These are phyloP conservation scores for Trematomus loennbergii DNA, from an alignment of 2,113 vertebrate species.

Conservation along the genomic window DNA sequence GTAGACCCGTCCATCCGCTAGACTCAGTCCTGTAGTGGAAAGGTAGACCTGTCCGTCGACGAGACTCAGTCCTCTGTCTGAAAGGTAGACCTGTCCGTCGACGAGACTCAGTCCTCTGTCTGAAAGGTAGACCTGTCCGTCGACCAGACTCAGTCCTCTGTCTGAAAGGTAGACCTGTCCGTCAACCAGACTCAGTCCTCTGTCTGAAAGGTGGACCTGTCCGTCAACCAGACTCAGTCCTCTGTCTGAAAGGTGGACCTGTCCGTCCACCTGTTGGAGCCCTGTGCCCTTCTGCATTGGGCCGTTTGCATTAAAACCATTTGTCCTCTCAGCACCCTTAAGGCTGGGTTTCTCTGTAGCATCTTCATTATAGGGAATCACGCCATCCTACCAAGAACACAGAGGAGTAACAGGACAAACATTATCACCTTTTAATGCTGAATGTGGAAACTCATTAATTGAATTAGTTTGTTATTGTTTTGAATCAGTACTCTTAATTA, in stretches of 20 bases:
- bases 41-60: slow-evolving; percentile 75
- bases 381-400: slow-evolving; percentile 81
- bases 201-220: slow-evolving; percentile 23
- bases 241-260: slow-evolving; percentile 24
- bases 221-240: slow-evolving; percentile 81
- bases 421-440: not conserved
- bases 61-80: slow-evolving; percentile 72
- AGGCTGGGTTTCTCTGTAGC: slow-evolving; percentile 74
- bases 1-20: slow-evolving; percentile 70
- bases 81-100: slow-evolving; percentile 71
- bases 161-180: slow-evolving; percentile 67
- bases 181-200: slow-evolving; percentile 80
- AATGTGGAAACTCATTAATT: too few species aligned
- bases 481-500: not conserved
- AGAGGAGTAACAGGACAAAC: slow-evolving; percentile 1
- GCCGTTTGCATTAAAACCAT: slow-evolving; percentile 65
- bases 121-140: slow-evolving; percentile 69
- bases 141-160: slow-evolving; percentile 77
- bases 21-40: not conserved
- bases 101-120: slow-evolving; percentile 75
- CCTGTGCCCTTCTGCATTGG: slow-evolving; percentile 73
- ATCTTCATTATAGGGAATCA: slow-evolving; percentile 70
- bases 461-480: not conserved
- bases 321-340: slow-evolving; percentile 71
- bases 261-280: slow-evolving; percentile 65